These are phyloP conservation scores for Caenorhabditis virilis DNA, from an alignment of 2,888 invertebrate species.

Conservation along the genomic window DNA sequence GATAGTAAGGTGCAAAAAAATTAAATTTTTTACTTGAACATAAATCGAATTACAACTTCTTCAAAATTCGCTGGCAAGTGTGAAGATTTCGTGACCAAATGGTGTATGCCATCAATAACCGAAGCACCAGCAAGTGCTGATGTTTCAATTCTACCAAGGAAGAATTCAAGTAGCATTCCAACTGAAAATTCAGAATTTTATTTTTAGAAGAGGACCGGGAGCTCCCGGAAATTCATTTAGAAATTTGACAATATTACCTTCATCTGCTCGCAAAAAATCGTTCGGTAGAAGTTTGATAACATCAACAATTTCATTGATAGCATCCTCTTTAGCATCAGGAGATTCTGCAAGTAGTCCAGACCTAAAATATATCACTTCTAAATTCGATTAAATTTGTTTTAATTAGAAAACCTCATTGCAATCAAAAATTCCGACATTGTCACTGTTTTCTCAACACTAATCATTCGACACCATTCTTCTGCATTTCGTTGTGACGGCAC, in stretches of 20 bases:
- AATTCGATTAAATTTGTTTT: neutral
- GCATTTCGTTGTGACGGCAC: neutral
- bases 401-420: neutral
- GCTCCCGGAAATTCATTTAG: neutral
- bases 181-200: constrained; percentile 35
- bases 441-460: neutral
- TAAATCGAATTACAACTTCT: constrained; percentile 20
- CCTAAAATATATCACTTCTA: constrained; percentile 9
- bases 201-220: too few relatives aligned
- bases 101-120: constrained; percentile 49
- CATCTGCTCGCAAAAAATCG: constrained; percentile 26
- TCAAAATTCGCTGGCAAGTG: constrained; percentile 32
- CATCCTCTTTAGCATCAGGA: constrained; percentile 17
- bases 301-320: constrained; percentile 26
- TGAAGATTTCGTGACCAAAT: constrained; percentile 37
- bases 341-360: constrained; percentile 14
- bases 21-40: constrained; percentile 30
- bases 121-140: constrained; percentile 47
- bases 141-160: constrained; percentile 49
- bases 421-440: neutral
- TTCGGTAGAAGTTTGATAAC: constrained; percentile 29
- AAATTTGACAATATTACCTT: constrained; percentile 22
- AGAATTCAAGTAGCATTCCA: constrained; percentile 47
- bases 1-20: neutral
- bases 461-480: constrained; percentile 14